These are phyloP conservation scores for Oreochromis tanganicae DNA, from an alignment of 2,113 vertebrate genomes.

Conservation along the genomic window DNA sequence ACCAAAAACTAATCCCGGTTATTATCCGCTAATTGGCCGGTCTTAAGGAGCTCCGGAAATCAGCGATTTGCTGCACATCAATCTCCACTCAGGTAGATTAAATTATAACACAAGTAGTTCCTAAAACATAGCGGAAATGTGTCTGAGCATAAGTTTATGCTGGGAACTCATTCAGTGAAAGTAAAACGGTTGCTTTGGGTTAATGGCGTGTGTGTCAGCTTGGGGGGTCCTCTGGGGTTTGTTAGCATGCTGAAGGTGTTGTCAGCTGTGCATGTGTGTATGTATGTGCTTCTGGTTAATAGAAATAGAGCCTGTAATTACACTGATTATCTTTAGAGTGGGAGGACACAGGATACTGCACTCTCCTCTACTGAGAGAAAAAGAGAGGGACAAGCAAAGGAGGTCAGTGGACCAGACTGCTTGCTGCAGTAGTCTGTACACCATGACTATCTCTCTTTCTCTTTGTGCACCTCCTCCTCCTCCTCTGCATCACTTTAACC, in stretches of 20 bases:
- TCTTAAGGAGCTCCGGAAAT: neutral
- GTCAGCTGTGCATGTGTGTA: neutral
- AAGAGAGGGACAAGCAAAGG: conserved; percentile 8
- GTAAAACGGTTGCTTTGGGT: neutral
- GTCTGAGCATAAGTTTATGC: neutral
- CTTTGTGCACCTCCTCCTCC: neutral
- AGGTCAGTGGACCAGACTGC: conserved; percentile 57
- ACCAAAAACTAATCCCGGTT: conserved; percentile 23
- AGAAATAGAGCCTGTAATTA: conserved; percentile 7
- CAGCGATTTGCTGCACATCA: neutral
- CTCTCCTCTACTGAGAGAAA: neutral
- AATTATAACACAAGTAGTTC: neutral
- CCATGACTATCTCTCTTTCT: neutral
- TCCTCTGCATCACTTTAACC: conserved; percentile 58
- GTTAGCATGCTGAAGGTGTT: neutral
- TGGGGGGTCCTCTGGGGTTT: neutral
- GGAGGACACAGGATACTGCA: conserved; percentile 35
- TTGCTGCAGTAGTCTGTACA: conserved; percentile 45
- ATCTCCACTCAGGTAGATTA: conserved; percentile 2
- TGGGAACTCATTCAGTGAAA: neutral
- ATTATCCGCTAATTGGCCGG: neutral
- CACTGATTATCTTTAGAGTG: conserved; percentile 23
- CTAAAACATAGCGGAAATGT: neutral
- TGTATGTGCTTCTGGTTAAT: neutral
- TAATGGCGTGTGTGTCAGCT: neutral